Evolutionary conservation across 2,888 invertebrate genomes (phyloP), one percentile per base, ranked within the genome.

Genomic region (Busseola fusca): DNA sequence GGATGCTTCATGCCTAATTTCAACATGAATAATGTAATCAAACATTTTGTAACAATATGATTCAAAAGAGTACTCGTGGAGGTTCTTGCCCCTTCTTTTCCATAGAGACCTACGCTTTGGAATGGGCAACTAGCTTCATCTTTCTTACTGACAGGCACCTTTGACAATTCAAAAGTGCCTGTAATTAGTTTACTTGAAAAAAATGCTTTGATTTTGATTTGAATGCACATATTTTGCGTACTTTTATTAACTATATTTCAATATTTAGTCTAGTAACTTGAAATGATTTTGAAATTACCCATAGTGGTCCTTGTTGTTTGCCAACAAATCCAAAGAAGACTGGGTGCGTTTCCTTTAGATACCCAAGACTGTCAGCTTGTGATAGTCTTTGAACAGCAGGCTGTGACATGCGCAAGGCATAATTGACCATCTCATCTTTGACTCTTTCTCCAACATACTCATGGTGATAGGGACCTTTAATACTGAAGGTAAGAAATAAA

Each of bases 251-350:
- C 34, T 27, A 12, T 42, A 42, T 25, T 60, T 12, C 5, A 27
- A 40, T 10, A 50, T 3, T 3, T 27, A 25, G 40, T 42, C 1
- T 9, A 48, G 2, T 40, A 63, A n/a, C 1, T 6, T 48, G 9
- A 52, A 30, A 27, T n/a, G 1, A 30, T 30, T 65, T 21, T 37
- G 0, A 40, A 86, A 86, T 92, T 94, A 97, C 97, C 98, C 98
- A 98, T 84, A 98, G 93, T 50, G 96, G 92, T 66, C 98, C 98
- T 76, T 97, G 96, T 88, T 96, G 97, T 63, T 97, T 96, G 4
- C 99, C 99, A 70, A 98, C 96, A 94, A 97, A 99, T 90, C 98
- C 97, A 94, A 99, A 99, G 94, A 99, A 98, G 58, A 98, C 96
- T 64, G 97, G 96, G 87, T 98, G 98, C 60, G 97, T 96, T 76